phyloP scores from a whole-genome alignment of 2,888 invertebrate species.

The Cheilosia urbana region DNA sequence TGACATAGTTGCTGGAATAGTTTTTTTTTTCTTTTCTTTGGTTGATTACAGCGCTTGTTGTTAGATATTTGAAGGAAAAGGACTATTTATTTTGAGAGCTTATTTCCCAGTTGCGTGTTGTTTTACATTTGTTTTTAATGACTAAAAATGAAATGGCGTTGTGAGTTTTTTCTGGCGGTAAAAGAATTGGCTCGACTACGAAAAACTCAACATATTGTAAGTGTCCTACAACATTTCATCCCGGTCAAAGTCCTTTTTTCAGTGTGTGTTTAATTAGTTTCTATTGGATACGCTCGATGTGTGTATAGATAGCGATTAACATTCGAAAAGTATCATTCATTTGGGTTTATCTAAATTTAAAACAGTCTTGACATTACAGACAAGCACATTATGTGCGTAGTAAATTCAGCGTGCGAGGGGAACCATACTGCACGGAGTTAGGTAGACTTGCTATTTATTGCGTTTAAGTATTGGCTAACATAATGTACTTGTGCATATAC shows the following conservation, averaged over 20 bases:
- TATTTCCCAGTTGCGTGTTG: conserved; percentile 33
- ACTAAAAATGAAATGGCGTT: conserved; percentile 3
- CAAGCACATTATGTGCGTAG: conserved; percentile 2
- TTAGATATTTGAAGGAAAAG: conserved; percentile 28
- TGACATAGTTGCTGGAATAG: conserved; percentile 63
- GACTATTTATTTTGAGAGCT: conserved; percentile 24
- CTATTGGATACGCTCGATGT: conserved; percentile 40
- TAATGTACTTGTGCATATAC: conserved; percentile 23
- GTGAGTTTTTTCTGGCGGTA: conserved; percentile 34
- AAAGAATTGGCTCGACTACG: conserved; percentile 10
- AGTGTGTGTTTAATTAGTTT: conserved; percentile 47
- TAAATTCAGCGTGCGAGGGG: conserved; percentile 31
- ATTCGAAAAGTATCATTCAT: conserved; percentile 23
- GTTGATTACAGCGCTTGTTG: not conserved
- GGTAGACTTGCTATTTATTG: conserved; percentile 36
- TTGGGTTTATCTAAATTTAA: conserved; percentile 65
- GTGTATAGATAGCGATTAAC: conserved; percentile 22
- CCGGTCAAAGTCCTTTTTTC: conserved; percentile 66
- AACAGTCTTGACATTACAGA: conserved; percentile 51
- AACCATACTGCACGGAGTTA: conserved; percentile 18
- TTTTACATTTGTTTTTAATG: conserved; percentile 21
- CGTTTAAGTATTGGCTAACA: conserved; percentile 28
- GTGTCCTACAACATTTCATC: conserved; percentile 64
- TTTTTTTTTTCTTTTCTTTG: conserved; percentile 18
- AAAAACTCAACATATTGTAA: conserved; percentile 41